Evolutionary conservation across 2,888 invertebrate genomes (phyloP).

Genomic region (Dynastes grantii): DNA sequence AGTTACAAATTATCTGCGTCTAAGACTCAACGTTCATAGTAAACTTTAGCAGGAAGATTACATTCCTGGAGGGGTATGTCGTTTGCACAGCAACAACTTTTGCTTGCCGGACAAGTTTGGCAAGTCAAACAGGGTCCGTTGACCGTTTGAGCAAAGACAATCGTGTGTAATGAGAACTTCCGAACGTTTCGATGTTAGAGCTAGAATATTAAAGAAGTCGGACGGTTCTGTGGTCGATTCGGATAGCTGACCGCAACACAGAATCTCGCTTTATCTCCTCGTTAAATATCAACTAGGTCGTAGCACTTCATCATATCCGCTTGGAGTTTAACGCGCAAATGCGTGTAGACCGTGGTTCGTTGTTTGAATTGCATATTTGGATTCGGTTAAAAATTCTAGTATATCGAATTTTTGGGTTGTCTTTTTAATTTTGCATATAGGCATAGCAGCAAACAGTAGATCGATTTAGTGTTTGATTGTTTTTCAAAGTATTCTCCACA

Average conservation of each 20-base stretch:
- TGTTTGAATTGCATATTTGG: not conserved
- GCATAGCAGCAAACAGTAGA: too few relatives aligned
- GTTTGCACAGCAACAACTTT: slow-evolving; percentile 9
- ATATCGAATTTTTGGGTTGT: too few relatives aligned
- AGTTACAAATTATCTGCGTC: not conserved
- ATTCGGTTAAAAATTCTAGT: too few relatives aligned
- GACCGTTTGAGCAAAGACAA: slow-evolving; percentile 20
- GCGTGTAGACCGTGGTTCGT: not conserved
- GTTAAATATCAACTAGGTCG: not conserved
- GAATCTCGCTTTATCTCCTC: slow-evolving; percentile 4
- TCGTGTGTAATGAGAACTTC: slow-evolving; percentile 4
- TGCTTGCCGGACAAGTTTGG: slow-evolving; percentile 22
- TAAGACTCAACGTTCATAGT: not conserved
- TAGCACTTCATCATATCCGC: not conserved
- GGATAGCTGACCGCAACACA: slow-evolving; percentile 31
- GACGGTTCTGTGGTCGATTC: slow-evolving; percentile 2
- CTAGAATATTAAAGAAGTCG: slow-evolving; percentile 37
- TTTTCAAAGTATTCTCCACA: too few relatives aligned
- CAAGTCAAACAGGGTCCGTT: slow-evolving; percentile 28
- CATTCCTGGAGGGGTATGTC: not conserved
- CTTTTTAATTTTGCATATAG: too few relatives aligned
- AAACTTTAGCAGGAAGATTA: not conserved
- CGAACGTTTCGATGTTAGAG: slow-evolving; percentile 30
- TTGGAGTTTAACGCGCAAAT: not conserved
- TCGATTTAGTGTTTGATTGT: too few relatives aligned